These are phyloP conservation scores for Globodera ellingtonae DNA, from an alignment of 1,140 invertebrate genomes.

Conservation along the genomic window DNA sequence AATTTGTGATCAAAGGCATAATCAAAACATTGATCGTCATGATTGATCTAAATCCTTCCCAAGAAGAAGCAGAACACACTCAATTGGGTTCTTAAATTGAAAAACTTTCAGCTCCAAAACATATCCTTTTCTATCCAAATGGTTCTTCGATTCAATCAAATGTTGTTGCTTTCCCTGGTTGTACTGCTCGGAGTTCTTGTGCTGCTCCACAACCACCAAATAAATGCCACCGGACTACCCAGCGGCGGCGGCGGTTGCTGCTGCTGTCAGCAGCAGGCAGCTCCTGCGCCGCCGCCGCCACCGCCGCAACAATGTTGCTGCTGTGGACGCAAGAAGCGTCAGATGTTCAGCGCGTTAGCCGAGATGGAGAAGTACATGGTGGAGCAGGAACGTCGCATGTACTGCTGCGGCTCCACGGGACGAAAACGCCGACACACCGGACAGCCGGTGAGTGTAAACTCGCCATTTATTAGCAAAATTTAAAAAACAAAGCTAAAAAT, in stretches of 20 bases:
- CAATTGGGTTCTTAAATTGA: too few relatives aligned
- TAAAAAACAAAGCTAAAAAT: too few relatives aligned
- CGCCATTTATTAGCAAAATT: not conserved
- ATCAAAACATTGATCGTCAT: too few relatives aligned
- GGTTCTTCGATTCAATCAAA: not conserved
- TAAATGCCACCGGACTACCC: not conserved
- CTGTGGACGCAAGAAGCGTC: not conserved
- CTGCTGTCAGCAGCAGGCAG: not conserved
- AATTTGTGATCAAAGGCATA: too few relatives aligned
- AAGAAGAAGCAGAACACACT: too few relatives aligned
- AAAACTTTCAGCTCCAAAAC: too few relatives aligned
- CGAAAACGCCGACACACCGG: not conserved
- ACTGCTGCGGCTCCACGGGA: not conserved
- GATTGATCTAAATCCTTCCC: too few relatives aligned
- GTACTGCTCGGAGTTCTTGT: not conserved
- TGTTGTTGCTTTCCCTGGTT: not conserved
- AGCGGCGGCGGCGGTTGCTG: not conserved
- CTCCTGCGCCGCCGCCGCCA: too few relatives aligned
- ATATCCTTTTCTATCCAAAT: not conserved
- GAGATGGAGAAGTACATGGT: not conserved
- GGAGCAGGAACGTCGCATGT: not conserved
- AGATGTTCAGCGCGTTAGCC: not conserved
- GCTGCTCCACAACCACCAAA: not conserved
- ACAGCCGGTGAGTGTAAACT: not conserved
- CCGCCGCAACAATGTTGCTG: not conserved